Evolutionary conservation across 2,797 vertebrate species (phyloP), one percentile per base, ranked within the genome.

Genomic region (Eremophila alpestris): DNA sequence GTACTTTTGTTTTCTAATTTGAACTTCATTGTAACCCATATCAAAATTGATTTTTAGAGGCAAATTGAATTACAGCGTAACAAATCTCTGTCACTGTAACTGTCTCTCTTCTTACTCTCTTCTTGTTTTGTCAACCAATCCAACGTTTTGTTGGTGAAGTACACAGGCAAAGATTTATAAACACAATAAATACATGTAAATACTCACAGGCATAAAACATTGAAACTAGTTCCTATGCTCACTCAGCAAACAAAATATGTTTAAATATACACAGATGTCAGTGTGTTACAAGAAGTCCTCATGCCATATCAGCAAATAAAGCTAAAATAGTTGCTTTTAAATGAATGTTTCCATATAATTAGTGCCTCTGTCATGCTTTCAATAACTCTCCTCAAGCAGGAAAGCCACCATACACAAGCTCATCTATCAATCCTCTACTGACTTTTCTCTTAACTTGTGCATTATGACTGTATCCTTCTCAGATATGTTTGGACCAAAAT

Each of bases 251-350:
- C 46, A 30, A 78, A 65, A 16, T 58, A 65, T 17, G 11, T 88
- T 93, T 81, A 94, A 88, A 87, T 45, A 91, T 13, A 18, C 79
- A 78, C 87, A 93, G 51, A 78, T 93, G 75, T 80, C 74, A 89
- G 29, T 32, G 34, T 63, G 21, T 43, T 92, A 59, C 56, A 76
- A 76, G 24, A 83, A 87, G 71, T 80, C 30, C 18, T 95, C 18
- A 10, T 79, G 63, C 9, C 36, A 38, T 70, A 79, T 89, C 65
- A 83, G 45, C 41, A 83, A 88, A 70, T 82, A 51, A 79, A 92
- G 76, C 36, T 45, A 30, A 76, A 83, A 77, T 11, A n/a, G 29
- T 76, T 77, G 27, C 32, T 87, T 82, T 92, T 56, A 32, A 77
- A 21, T 71, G 12, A 40, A 22, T 67, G 4, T 64, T 77, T 79